Conservation (phyloP, 2,113 vertebrate species). For the Epinephelus cyanopodus region DNA sequence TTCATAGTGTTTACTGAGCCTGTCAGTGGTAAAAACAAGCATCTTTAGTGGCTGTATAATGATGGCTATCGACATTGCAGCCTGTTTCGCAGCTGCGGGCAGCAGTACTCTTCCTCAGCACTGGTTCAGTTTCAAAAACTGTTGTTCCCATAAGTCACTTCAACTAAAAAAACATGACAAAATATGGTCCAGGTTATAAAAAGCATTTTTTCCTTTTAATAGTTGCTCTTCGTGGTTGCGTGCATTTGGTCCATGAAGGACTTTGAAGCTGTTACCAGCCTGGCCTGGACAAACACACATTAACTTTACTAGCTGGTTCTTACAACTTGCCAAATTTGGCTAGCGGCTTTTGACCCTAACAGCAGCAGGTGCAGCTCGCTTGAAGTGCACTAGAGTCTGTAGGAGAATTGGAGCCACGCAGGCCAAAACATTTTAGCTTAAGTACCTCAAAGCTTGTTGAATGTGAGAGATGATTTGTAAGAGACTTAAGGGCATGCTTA, state of each 20-base stretch:
- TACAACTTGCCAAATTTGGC: neutral
- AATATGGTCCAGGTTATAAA: too few species aligned
- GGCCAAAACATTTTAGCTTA: neutral
- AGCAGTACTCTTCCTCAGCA: too few species aligned
- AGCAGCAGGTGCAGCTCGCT: conserved; percentile 18
- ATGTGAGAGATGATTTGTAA: neutral
- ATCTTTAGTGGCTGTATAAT: too few species aligned
- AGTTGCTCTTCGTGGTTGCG: neutral
- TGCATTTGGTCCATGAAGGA: neutral
- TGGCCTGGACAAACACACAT: neutral
- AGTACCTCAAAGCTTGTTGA: neutral
- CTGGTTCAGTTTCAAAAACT: too few species aligned
- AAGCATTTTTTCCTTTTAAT: neutral
- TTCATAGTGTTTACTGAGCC: too few species aligned
- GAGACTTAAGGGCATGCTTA: neutral
- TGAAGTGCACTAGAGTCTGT: neutral
- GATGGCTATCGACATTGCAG: too few species aligned
- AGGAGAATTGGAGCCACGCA: neutral
- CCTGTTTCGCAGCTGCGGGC: too few species aligned
- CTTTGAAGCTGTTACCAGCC: neutral
- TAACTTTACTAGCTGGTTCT: conserved; percentile 2
- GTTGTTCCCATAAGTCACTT: too few species aligned
- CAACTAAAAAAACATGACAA: too few species aligned
- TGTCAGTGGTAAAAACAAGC: too few species aligned
- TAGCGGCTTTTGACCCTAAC: neutral